Percentiles rank a stretch among this genome's conserved stretches.
phyloP scores from a whole-genome alignment of 2,888 invertebrate genomes.

The Trissolcus japonicus region DNA sequence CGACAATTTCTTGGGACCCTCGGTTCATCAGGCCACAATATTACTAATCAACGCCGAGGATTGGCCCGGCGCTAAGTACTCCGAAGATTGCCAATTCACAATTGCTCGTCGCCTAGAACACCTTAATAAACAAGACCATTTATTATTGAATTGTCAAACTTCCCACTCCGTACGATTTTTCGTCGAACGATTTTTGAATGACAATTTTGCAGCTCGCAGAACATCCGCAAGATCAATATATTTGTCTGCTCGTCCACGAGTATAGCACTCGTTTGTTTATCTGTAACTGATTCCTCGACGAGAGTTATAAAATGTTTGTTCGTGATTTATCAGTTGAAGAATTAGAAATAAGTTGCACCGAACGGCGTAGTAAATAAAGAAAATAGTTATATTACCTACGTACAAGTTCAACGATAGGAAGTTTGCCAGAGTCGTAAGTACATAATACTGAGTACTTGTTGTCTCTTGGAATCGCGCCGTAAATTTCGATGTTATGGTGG shows the following conservation, averaged over 20 bases:
- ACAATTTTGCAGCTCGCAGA: not conserved
- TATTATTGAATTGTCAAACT: slow-evolving; percentile 16
- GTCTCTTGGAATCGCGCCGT: slow-evolving; percentile 53
- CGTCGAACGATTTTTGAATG: not conserved
- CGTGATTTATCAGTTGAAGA: slow-evolving; percentile 45
- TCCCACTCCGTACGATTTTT: slow-evolving; percentile 3
- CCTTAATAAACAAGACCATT: slow-evolving; percentile 30
- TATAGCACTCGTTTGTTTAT: too few species aligned
- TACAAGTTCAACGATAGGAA: slow-evolving; percentile 33
- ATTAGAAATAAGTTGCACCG: slow-evolving; percentile 38
- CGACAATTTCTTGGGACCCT: slow-evolving; percentile 67
- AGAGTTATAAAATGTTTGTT: slow-evolving; percentile 15
- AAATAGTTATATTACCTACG: slow-evolving; percentile 48
- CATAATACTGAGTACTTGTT: slow-evolving; percentile 52
- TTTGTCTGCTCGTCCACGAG: too few species aligned
- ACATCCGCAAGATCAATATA: not conserved
- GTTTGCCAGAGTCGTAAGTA: slow-evolving; percentile 41
- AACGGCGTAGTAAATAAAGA: slow-evolving; percentile 52
- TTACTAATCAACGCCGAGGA: slow-evolving; percentile 73
- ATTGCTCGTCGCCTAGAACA: slow-evolving; percentile 56
- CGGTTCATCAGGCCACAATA: slow-evolving; percentile 75
- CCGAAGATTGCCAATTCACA: slow-evolving; percentile 72
- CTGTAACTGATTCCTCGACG: too few species aligned
- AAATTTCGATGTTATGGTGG: slow-evolving; percentile 51
- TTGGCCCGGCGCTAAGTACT: slow-evolving; percentile 71